These are phyloP conservation scores for Carlito syrichta DNA, from an alignment of 2,113 vertebrate genomes.

Conservation along the genomic window DNA sequence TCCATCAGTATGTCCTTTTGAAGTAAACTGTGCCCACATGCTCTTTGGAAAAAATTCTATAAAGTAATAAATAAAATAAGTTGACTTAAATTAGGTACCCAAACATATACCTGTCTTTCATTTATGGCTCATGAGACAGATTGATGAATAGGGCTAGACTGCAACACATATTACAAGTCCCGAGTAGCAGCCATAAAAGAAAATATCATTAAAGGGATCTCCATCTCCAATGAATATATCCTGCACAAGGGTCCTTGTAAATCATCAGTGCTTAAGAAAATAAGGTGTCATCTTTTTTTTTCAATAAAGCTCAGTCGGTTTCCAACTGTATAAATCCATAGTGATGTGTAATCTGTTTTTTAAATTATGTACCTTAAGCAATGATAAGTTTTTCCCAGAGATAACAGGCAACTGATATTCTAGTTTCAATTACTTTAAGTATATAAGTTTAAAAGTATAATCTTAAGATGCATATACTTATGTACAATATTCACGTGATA, in stretches of 20 bases:
- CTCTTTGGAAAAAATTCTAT: constrained; percentile 38
- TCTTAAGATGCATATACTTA: background rate
- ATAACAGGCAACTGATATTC: background rate
- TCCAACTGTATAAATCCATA: constrained; percentile 37
- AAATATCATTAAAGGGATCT: constrained; percentile 26
- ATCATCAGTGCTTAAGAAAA: constrained; percentile 61
- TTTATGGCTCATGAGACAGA: background rate
- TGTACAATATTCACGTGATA: background rate
- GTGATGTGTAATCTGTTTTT: background rate
- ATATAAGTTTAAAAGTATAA: constrained; percentile 7
- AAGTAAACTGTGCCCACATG: background rate
- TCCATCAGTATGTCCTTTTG: background rate
- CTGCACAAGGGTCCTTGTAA: constrained; percentile 61
- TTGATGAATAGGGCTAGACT: constrained; percentile 34
- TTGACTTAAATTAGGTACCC: background rate
- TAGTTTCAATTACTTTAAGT: constrained; percentile 13
- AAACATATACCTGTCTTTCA: constrained; percentile 21
- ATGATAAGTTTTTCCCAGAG: background rate
- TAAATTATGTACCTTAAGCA: constrained; percentile 34
- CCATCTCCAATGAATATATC: constrained; percentile 58
- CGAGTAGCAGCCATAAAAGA: background rate
- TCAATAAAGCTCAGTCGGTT: constrained; percentile 54
- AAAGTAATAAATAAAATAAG: constrained; percentile 29
- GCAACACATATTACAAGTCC: background rate
- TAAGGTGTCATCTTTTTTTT: background rate